phyloP scores from a whole-genome alignment of 2,113 vertebrate species.

The Triplophysa dalaica region DNA sequence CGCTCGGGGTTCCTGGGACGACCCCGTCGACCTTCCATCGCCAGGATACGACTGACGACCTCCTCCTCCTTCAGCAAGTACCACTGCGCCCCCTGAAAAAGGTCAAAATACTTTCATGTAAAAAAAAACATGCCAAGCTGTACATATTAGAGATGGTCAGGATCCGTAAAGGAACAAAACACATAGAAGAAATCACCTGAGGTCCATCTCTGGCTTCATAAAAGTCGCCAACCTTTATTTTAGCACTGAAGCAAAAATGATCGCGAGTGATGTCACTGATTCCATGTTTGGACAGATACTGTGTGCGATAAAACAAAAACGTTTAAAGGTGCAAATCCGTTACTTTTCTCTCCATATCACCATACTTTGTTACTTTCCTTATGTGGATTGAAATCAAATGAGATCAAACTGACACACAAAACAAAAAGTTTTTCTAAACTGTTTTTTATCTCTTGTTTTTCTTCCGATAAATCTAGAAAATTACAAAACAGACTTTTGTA shows the following conservation, averaged over 20 bases:
- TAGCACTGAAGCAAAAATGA: constrained; percentile 98
- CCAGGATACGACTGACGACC: constrained; percentile 80
- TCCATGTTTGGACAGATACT: constrained; percentile 95
- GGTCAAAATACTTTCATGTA: neutral
- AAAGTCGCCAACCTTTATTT: constrained; percentile 97
- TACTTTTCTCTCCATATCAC: too few species aligned
- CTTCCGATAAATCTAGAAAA: too few species aligned
- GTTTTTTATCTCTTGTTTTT: too few species aligned
- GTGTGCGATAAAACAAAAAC: constrained; percentile 69
- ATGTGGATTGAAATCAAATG: too few species aligned
- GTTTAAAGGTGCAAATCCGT: too few species aligned
- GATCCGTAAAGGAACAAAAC: too few species aligned
- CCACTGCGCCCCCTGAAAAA: constrained; percentile 89
- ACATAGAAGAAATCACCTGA: constrained; percentile 70
- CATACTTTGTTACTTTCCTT: too few species aligned
- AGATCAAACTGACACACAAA: too few species aligned
- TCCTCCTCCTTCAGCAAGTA: constrained; percentile 87
- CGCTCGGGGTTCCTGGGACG: constrained; percentile 76
- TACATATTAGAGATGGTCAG: too few species aligned
- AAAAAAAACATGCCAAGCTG: too few species aligned
- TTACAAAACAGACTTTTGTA: too few species aligned
- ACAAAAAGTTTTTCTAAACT: too few species aligned
- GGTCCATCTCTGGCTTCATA: constrained; percentile 97
- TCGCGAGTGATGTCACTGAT: constrained; percentile 94
- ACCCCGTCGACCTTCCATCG: constrained; percentile 88